A percentile compares a stretch with the other conserved stretches of the same genome.
Evolutionary conservation across 2,888 invertebrate species (phyloP).

Genomic region (Drosophila koepferae): DNA sequence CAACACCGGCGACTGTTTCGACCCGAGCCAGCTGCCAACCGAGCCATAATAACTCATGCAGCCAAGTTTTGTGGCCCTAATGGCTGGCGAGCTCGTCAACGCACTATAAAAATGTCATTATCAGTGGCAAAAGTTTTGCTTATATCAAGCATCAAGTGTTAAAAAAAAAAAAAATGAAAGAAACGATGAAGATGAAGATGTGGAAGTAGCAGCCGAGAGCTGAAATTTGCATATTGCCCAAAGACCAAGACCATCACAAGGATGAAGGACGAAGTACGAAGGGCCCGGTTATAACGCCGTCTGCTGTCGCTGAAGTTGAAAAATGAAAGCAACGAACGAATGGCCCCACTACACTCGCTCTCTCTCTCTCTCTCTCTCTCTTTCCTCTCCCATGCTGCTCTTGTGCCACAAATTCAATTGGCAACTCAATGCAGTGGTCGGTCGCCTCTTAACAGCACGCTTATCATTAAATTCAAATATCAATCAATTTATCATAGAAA

Average conservation of each 20-base stretch:
- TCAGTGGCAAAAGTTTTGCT: constrained; percentile 72
- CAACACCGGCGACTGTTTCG: constrained; percentile 51
- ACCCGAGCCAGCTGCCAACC: constrained; percentile 19
- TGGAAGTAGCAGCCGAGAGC: constrained; percentile 31
- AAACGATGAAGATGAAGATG: neutral
- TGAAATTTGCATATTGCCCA: constrained; percentile 61
- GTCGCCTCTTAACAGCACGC: constrained; percentile 49
- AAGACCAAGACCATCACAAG: constrained; percentile 16
- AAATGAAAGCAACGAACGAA: constrained; percentile 55
- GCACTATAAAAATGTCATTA: constrained; percentile 80
- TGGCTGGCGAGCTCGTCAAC: constrained; percentile 72
- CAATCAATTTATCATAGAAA: constrained; percentile 79
- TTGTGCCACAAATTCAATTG: constrained; percentile 69
- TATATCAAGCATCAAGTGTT: constrained; percentile 67
- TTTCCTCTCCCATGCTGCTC: neutral
- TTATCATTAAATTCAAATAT: constrained; percentile 80
- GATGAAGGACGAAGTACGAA: constrained; percentile 9
- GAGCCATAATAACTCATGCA: constrained; percentile 41
- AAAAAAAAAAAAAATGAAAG: constrained; percentile 24
- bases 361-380: too few species aligned
- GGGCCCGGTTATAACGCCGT: constrained; percentile 25
- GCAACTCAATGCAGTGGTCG: constrained; percentile 50
- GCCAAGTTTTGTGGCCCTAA: constrained; percentile 42
- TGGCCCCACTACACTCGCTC: neutral
- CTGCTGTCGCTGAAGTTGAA: constrained; percentile 69